phyloP scores from a whole-genome alignment of 2,797 vertebrate genomes.

The Rhinophrynus dorsalis region DNA sequence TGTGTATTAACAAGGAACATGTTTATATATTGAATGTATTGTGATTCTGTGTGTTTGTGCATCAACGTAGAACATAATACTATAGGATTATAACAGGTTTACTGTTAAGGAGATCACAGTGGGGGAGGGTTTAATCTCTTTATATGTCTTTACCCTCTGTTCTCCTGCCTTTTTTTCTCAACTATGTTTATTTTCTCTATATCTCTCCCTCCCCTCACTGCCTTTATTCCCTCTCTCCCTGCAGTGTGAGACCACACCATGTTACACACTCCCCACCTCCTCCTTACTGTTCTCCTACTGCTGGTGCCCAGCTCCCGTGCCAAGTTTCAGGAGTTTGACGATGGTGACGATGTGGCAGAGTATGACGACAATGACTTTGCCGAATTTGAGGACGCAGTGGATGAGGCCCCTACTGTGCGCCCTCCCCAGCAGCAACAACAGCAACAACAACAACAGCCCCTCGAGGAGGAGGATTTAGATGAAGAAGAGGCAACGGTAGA shows the following conservation, averaged over 20 bases:
- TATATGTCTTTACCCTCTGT: not conserved
- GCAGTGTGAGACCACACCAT: not conserved
- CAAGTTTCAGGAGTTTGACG: conserved; percentile 93
- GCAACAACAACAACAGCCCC: conserved; percentile 5
- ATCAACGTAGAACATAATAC: not conserved
- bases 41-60: too few relatives aligned
- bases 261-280: conserved; percentile 1
- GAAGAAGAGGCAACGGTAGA: conserved; percentile 94
- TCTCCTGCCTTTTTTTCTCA: not conserved
- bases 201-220: not conserved
- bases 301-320: conserved; percentile 69
- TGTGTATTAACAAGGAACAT: too few relatives aligned
- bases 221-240: not conserved
- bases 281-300: conserved; percentile 59
- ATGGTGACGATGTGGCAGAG: conserved; percentile 89
- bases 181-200: not conserved
- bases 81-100: not conserved
- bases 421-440: conserved; percentile 70
- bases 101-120: conserved; percentile 19
- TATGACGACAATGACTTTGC: conserved; percentile 98
- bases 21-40: too few relatives aligned
- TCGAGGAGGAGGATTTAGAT: conserved; percentile 70
- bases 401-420: conserved; percentile 75
- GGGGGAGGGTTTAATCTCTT: not conserved
- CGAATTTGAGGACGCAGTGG: conserved; percentile 91